Evolutionary conservation across 2,888 invertebrate genomes (phyloP).

Genomic region (Alcis repandata): DNA sequence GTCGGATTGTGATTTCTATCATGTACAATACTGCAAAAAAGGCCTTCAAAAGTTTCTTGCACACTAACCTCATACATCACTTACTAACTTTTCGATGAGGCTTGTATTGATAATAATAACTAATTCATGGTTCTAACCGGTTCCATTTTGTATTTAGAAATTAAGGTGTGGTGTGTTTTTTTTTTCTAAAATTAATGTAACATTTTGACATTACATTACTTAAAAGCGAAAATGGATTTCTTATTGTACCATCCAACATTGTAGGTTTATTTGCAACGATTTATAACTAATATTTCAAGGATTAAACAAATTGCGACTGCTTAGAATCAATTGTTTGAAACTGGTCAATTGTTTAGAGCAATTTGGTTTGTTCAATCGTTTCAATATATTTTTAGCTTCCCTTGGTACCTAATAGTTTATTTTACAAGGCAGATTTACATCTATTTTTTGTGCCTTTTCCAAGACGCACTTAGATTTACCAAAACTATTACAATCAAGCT

Average conservation of each 20-base stretch:
- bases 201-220: slow-evolving; percentile 42
- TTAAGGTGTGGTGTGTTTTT: slow-evolving; percentile 82
- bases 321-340: not conserved
- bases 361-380: not conserved
- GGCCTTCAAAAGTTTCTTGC: slow-evolving; percentile 29
- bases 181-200: slow-evolving; percentile 44
- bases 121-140: slow-evolving; percentile 66
- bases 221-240: slow-evolving; percentile 42
- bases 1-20: slow-evolving; percentile 16
- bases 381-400: not conserved
- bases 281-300: not conserved
- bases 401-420: not conserved
- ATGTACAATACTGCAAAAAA: slow-evolving; percentile 14
- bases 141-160: slow-evolving; percentile 76
- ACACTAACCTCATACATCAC: slow-evolving; percentile 34
- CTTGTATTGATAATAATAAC: slow-evolving; percentile 43
- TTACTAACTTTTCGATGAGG: slow-evolving; percentile 31
- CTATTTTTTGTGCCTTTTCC: not conserved
- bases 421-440: not conserved
- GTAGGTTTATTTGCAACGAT: not conserved
- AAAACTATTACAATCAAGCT: not conserved
- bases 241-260: slow-evolving; percentile 11
- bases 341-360: not conserved
- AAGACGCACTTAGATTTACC: not conserved
- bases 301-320: not conserved